Evolutionary conservation across 2,797 vertebrate genomes (phyloP).

Genomic region (Falco cherrug): DNA sequence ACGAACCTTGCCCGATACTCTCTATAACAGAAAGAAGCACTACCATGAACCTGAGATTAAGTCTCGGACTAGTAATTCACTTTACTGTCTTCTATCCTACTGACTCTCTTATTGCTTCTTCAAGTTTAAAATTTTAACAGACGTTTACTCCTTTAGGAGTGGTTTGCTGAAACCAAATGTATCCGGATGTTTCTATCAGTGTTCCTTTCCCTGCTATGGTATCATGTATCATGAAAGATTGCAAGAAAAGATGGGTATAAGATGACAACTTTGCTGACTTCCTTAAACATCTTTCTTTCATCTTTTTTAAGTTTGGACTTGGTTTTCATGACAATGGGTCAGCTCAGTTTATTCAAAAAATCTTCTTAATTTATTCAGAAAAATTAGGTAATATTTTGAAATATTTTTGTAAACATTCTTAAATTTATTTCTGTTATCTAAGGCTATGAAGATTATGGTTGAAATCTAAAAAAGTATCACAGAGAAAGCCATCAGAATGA

Average conservation of each 20-base stretch:
- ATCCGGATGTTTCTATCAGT: not conserved
- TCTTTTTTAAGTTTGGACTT: not conserved
- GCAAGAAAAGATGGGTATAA: not conserved
- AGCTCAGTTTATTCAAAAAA: not conserved
- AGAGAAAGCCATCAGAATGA: not conserved
- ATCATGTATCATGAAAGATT: not conserved
- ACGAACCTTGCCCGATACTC: not conserved
- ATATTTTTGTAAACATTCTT: not conserved
- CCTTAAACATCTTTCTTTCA: not conserved
- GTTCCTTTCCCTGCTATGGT: not conserved
- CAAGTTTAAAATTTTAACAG: not conserved
- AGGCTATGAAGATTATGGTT: constrained; percentile 7
- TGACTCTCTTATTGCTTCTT: not conserved
- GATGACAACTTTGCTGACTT: not conserved
- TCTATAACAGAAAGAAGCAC: not conserved
- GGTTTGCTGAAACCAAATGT: not conserved
- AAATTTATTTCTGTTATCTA: not conserved
- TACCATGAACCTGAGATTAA: not conserved
- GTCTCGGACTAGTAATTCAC: not conserved
- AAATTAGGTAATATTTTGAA: constrained; percentile 12
- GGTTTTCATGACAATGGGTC: not conserved
- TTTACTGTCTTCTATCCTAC: not conserved
- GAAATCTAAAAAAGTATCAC: not conserved
- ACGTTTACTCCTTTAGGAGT: not conserved
- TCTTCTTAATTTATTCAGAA: constrained; percentile 3